Evolutionary conservation across 2,888 invertebrate species (phyloP), one percentile per base, ranked within the genome.

Genomic region (Drosophila stalkeri): DNA sequence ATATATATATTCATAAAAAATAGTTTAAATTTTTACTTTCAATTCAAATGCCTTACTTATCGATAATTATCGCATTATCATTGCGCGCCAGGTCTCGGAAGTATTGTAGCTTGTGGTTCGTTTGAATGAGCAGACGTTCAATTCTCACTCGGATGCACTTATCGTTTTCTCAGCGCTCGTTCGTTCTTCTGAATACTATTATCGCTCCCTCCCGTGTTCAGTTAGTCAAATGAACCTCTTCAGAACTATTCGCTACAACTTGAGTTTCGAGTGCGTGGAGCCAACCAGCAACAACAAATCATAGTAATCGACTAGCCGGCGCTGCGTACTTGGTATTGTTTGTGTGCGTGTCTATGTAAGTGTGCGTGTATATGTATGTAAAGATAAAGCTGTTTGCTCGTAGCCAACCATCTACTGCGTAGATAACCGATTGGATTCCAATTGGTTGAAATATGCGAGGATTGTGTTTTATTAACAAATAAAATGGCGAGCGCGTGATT

Each of bases 401-500:
- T 49, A 65, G 46, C 82, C 82, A 85, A 87, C 73, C 72, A 64
- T 62, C 51, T 62, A 46, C 51, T 65, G 37, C 59, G 35, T 44
- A 84, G 85, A 85, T 85, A 84, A 85, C 77, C 41, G 33, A 20
- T 18, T 46, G 46, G 64, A 44, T 44, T 89, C 27, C 62, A 75
- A 85, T 85, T 85, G 85, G 84, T 37, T 55, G 57, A 37, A 46
- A 18, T 41, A 55, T 43, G 39, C 52, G 31, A 67, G 61, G 72
- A 75, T 75, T 62, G 60, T 59, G 51, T 46, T 61, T 12, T 12
- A n/a, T 20, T n/a, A 31, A n/a, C 41, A 23, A 23, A 23, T 14
- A 39, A 33, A 27, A 88, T 83, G 83, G 86, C 71, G 76, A 46
- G 72, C 75, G 86, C 77, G 59, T 82, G 65, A 72, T 74, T 60